phyloP scores from a whole-genome alignment of 2,888 invertebrate genomes.

The Diplazon laetatorius region DNA sequence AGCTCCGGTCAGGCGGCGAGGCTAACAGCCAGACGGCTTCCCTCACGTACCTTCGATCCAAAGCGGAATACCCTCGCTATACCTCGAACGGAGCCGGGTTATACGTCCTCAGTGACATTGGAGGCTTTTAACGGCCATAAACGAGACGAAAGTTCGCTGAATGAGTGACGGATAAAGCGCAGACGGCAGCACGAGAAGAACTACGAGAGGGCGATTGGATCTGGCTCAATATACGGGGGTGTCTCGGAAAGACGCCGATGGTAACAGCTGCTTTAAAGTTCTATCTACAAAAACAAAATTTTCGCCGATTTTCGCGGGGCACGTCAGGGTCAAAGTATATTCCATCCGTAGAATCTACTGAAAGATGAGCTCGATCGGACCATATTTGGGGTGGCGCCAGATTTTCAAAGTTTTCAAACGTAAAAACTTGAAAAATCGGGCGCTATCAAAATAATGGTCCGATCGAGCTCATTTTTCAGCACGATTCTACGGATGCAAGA shows the following conservation, averaged over 20 bases:
- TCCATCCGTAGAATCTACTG: too few relatives aligned
- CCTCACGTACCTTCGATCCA: constrained; percentile 24
- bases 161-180: constrained; percentile 29
- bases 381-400: too few relatives aligned
- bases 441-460: too few relatives aligned
- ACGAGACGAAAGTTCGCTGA: constrained; percentile 17
- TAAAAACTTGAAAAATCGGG: too few relatives aligned
- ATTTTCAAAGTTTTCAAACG: too few relatives aligned
- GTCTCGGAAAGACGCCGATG: not conserved
- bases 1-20: not conserved
- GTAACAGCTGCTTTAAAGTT: not conserved
- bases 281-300: too few relatives aligned
- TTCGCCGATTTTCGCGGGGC: not conserved
- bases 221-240: not conserved
- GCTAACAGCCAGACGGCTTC: constrained; percentile 5
- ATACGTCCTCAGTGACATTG: constrained; percentile 20
- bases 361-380: too few relatives aligned
- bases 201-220: not conserved
- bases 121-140: constrained; percentile 22
- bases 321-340: too few relatives aligned
- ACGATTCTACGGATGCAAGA: too few relatives aligned
- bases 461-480: too few relatives aligned
- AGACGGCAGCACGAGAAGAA: constrained; percentile 14
- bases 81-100: constrained; percentile 16
- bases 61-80: constrained; percentile 24